phyloP scores from a whole-genome alignment of 2,888 invertebrate genomes.

The Hemithea aestivaria region DNA sequence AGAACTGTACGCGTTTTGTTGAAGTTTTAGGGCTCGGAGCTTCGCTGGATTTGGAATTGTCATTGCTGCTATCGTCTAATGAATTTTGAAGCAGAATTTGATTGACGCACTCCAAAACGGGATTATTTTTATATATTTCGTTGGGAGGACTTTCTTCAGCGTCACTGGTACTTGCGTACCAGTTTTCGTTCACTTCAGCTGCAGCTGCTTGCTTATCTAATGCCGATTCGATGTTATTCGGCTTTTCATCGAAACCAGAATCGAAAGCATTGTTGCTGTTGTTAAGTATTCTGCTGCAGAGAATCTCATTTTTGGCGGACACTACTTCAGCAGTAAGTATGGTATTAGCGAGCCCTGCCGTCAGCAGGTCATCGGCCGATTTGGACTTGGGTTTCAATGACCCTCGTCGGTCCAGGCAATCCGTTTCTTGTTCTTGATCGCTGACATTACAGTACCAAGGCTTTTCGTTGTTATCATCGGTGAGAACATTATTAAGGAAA shows the following conservation, averaged over 20 bases:
- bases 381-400: conserved; percentile 57
- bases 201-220: conserved; percentile 45
- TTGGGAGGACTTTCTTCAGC: conserved; percentile 85
- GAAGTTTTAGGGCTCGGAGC: conserved; percentile 69
- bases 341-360: conserved; percentile 47
- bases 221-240: conserved; percentile 54
- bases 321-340: conserved; percentile 55
- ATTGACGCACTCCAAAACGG: conserved; percentile 91
- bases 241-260: conserved; percentile 51
- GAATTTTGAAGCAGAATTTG: conserved; percentile 89
- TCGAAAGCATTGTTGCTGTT: conserved; percentile 50
- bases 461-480: conserved; percentile 63
- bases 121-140: conserved; percentile 88
- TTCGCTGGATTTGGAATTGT: conserved; percentile 70
- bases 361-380: conserved; percentile 60
- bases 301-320: conserved; percentile 67
- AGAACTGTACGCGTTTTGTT: conserved; percentile 81
- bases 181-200: conserved; percentile 83
- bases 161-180: conserved; percentile 90
- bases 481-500: conserved; percentile 66
- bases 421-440: conserved; percentile 70
- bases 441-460: conserved; percentile 76
- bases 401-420: conserved; percentile 57
- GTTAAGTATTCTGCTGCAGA: conserved; percentile 59
- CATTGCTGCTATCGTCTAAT: conserved; percentile 78